Evolutionary conservation across 2,888 invertebrate genomes (phyloP), one percentile per base, ranked within the genome.

Genomic region (Calephelis perditalis): DNA sequence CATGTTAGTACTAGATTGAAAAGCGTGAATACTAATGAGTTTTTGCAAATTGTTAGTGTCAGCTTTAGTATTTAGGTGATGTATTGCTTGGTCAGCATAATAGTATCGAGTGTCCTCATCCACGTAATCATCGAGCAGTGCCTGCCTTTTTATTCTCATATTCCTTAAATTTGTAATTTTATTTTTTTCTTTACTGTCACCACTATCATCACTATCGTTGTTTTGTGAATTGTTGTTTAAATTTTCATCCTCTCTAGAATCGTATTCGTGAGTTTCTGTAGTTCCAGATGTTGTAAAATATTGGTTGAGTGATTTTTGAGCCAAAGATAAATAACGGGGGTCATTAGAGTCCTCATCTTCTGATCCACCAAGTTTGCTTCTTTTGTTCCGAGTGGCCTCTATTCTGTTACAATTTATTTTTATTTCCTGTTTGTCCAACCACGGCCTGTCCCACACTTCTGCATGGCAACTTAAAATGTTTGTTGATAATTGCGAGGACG

Each of bases 401-500:
- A 44, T 1, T 15, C 15, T 77, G 36, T 73, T 70, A 65, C 89
- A 84, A 12, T 71, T 69, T 2, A 88, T 78, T 45, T 75, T 68
- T 61, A 81, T 76, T n/a, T 80, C 75, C 56, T 82, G 80, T 3
- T 65, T 65, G 44, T 82, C 78, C 10, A 89, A 43, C 92, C 93
- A 93, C 5, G 91, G 86, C 54, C 80, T 83, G 46, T 88, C 82
- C 92, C 91, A 92, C 49, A 92, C 81, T 57, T 76, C 69, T 46
- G 93, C 74, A 35, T 82, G 67, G 69, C 93, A 94, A 11, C 26
- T 57, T 45, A 57, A 12, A 26, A 35, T 26, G 3, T 60, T 46
- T 15, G 15, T 15, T 15, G 15, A 15, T 47, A 3, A 47, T 12
- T 47, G 15, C 40, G 75, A 74, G 2, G 68, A 68, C 46, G 78